These are phyloP conservation scores for Acronicta leporina DNA, from an alignment of 2,888 invertebrate species.

Conservation along the genomic window DNA sequence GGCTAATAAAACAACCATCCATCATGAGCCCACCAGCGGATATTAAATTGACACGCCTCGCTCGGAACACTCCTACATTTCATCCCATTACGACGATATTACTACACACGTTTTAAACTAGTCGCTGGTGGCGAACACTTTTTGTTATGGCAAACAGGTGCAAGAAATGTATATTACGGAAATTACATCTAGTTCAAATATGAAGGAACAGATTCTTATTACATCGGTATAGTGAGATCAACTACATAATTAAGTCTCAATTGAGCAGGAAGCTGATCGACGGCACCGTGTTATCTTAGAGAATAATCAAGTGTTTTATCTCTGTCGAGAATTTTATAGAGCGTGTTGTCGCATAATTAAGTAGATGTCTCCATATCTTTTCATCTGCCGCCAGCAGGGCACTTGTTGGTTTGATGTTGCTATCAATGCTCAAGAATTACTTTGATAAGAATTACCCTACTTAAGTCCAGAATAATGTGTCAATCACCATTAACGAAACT, in stretches of 20 bases:
- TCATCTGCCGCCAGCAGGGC: conserved; percentile 12
- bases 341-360: conserved; percentile 52
- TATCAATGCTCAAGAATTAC: conserved; percentile 6
- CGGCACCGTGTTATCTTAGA: conserved; percentile 59
- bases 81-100: conserved; percentile 73
- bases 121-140: conserved; percentile 42
- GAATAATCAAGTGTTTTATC: conserved; percentile 61
- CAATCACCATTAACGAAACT: neutral
- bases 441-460: neutral
- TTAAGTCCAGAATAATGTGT: conserved; percentile 3
- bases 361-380: conserved; percentile 27
- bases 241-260: conserved; percentile 45
- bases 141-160: conserved; percentile 52
- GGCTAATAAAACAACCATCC: conserved; percentile 80
- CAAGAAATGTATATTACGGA: conserved; percentile 53
- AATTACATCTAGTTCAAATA: conserved; percentile 43
- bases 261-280: conserved; percentile 63
- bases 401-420: conserved; percentile 11
- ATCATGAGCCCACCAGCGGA: conserved; percentile 82
- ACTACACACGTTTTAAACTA: conserved; percentile 60
- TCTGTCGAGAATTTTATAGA: conserved; percentile 53
- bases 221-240: conserved; percentile 36
- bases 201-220: conserved; percentile 29
- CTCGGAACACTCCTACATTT: conserved; percentile 73
- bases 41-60: conserved; percentile 86